Evolutionary conservation across 30 jellyfish, hydroid and myxozoan species (phyloP).

Genomic region (Aurelia aurita): DNA sequence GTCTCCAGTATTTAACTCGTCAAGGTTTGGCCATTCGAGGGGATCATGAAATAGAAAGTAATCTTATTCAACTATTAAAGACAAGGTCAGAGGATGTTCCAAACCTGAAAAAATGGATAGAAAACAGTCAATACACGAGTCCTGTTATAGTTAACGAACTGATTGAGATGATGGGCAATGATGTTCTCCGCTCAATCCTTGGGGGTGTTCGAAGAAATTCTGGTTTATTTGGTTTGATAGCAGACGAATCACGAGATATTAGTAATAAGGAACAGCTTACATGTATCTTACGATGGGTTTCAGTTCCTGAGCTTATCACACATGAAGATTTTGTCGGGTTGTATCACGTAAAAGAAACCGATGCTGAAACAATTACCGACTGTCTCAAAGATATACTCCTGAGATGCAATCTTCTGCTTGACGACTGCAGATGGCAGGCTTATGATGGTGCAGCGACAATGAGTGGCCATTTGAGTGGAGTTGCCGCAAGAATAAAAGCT

Average conservation of each 20-base stretch:
- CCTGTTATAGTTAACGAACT: slow-evolving; percentile 33
- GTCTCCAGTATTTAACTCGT: neutral
- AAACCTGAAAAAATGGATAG: slow-evolving; percentile 9
- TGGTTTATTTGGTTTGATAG: slow-evolving; percentile 51
- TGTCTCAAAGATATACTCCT: slow-evolving; percentile 35
- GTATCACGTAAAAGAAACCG: slow-evolving; percentile 30
- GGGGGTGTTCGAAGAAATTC: slow-evolving; percentile 21
- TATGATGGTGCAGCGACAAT: slow-evolving; percentile 57
- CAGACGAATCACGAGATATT: slow-evolving; percentile 47
- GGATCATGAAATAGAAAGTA: slow-evolving; percentile 12
- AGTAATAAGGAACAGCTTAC: slow-evolving; percentile 46
- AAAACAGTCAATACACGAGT: slow-evolving; percentile 19
- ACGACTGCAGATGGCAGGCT: slow-evolving; percentile 50
- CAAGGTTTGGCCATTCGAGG: slow-evolving; percentile 8
- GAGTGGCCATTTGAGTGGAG: slow-evolving; percentile 57
- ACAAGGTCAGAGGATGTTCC: slow-evolving; percentile 50
- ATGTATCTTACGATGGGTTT: slow-evolving; percentile 41
- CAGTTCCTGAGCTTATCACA: slow-evolving; percentile 37
- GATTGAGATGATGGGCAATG: slow-evolving; percentile 44
- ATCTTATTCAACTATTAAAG: slow-evolving; percentile 22
- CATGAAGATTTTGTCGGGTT: slow-evolving; percentile 35
- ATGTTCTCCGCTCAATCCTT: slow-evolving; percentile 31
- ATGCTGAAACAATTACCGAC: slow-evolving; percentile 32
- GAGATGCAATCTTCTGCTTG: slow-evolving; percentile 26
- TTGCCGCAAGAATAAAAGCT: slow-evolving; percentile 37